Conservation (phyloP, 2,113 vertebrate genomes). For the Corvus moneduloides region DNA sequence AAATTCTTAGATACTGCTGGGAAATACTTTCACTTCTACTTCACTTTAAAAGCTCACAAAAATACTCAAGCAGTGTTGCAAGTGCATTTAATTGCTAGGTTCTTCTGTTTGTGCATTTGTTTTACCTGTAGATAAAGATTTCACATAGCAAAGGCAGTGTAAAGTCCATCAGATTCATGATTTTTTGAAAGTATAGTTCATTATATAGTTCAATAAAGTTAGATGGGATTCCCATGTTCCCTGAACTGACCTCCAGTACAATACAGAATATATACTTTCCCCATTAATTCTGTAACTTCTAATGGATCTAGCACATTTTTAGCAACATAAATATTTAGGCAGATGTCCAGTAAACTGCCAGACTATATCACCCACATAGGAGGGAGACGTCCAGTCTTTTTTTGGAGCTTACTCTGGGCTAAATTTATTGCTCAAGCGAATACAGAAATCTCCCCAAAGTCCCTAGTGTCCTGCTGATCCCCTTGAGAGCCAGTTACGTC, state of each 20-base stretch:
- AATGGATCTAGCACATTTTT: neutral
- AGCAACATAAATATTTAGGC: constrained; percentile 7
- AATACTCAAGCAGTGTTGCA: neutral
- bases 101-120: neutral
- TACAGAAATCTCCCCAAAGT: neutral
- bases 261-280: neutral
- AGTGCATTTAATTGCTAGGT: neutral
- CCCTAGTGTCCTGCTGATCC: neutral
- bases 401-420: neutral
- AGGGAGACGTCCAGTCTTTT: neutral
- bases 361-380: neutral
- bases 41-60: constrained; percentile 19
- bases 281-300: neutral
- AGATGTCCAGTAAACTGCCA: neutral
- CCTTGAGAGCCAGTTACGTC: neutral
- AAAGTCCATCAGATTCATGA: neutral
- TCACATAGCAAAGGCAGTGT: neutral
- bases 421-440: neutral
- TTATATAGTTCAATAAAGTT: neutral
- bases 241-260: neutral
- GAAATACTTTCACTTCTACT: constrained; percentile 16
- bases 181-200: neutral
- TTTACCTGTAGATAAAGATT: neutral
- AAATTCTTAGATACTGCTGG: neutral
- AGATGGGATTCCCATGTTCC: neutral